Evolutionary conservation across 2,797 vertebrate species (phyloP), one percentile per base, ranked within the genome.

Genomic region (Rhynchonycteris naso): DNA sequence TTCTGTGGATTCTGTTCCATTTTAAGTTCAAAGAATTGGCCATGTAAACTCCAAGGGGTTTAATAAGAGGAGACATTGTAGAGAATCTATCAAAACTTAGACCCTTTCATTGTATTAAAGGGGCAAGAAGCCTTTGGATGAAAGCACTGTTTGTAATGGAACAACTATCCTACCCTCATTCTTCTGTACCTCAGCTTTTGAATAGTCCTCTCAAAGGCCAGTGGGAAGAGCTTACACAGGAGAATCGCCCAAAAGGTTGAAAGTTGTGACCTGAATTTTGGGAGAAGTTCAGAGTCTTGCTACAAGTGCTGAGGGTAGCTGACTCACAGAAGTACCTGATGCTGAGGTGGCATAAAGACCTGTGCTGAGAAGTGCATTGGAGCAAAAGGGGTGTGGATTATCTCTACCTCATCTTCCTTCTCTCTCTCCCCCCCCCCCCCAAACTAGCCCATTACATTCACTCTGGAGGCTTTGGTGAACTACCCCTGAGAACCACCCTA

Each of bases 1-100:
- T 90, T 87, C 66, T 90, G 13, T 68, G 47, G 14, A 59, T 5
- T 79, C 18, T 76, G 30, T 68, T 80, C 21, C 24, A 66, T 85
- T 92, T 85, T 90, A 76, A 88, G 12, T 74, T 88, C 59, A 90
- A 90, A 80, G 33, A 81, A 71, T 63, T 80, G 56, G 2, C 14
- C 8, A 4, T 56, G 3, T 81, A 47, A 50, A 63, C 9, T n/a
- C 9, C 12, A 61, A 66, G 14, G 16, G 7, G 4, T 47, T 90
- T 90, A 87, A 28, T 87, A 91, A 86, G 30, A 87, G 50, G 58
- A 88, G 38, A 12, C n/a, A 71, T 78, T 72, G 63, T 14, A 81
- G 56, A 74, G 85, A 88, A 61, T 2, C 18, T 71, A 24, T 71
- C 30, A 81, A 90, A 88, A 54, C 14, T 19, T 71, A 30, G 13